Evolutionary conservation across 2,797 vertebrate species (phyloP), one percentile per base, ranked within the genome.

Genomic region (Thripadectes ignobilis): DNA sequence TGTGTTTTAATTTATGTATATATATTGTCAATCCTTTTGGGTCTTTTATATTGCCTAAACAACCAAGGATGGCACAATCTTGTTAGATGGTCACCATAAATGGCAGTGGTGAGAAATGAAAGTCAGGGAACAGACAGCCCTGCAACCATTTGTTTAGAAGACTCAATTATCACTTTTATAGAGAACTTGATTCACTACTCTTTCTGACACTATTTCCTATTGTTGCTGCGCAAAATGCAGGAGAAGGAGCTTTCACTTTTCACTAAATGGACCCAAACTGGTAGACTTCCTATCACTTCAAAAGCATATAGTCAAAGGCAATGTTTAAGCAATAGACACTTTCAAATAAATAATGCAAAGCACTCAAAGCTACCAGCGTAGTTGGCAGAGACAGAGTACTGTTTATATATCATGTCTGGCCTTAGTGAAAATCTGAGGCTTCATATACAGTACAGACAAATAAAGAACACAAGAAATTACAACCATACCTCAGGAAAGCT

Each of bases 321-420:
- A 36, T 49, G 58, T 89, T 96, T 96, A 95, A 92, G 30, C 57
- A 95, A 94, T 32, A 95, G 75, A 93, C 58, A 78, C 82, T 82
- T 91, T 63, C 63, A 95, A 96, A 93, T 96, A 96, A 96, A 95
- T 94, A 95, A 96, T 91, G 81, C 72, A 95, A 92, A 96, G 68
- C 48, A 62, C 62, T 92, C 8, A 6, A 95, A 96, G 61, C 34
- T 85, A 89, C 52, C 2, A 76, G 21, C 11, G 57, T 57, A 85
- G 62, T 6, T 92, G 87, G 59, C 79, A 91, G 71, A 96, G 84
- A 93, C 32, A 43, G 49, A 5, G 3, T 48, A 68, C 51, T 86
- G 59, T 95, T 93, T 93, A 77, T 67, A 84, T 72, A 81, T 59
- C 36, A 68, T 81, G 71, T 61, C 66, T 89, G 54, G 57, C 85